These are phyloP conservation scores for Tychaedon coryphoeus DNA, from an alignment of 2,113 vertebrate species.

Conservation along the genomic window DNA sequence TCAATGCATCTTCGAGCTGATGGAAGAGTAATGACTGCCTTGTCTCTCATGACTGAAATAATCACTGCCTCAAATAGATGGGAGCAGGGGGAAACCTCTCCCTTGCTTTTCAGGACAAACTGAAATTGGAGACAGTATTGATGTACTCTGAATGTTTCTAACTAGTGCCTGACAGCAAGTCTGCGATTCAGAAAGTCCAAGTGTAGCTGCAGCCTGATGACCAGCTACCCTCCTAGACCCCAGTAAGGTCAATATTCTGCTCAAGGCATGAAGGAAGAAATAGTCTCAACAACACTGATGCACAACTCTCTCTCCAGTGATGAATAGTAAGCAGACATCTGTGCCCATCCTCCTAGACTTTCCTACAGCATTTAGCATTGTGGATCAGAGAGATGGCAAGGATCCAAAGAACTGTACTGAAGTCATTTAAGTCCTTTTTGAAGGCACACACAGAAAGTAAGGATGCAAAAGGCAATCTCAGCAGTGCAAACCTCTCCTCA, in stretches of 20 bases:
- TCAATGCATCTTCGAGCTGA: neutral
- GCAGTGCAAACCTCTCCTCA: neutral
- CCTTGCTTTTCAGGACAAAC: neutral
- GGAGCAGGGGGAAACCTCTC: neutral
- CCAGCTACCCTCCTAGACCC: neutral
- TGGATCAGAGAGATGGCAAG: neutral
- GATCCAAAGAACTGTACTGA: neutral
- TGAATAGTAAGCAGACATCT: slow-evolving; percentile 7
- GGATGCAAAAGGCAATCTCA: neutral
- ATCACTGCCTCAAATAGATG: neutral
- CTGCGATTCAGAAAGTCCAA: neutral
- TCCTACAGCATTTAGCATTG: neutral
- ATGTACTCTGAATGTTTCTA: neutral
- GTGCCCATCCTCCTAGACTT: neutral
- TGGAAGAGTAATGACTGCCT: neutral
- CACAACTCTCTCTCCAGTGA: neutral
- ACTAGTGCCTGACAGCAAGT: neutral
- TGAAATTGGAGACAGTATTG: neutral
- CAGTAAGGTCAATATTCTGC: neutral
- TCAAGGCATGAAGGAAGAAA: neutral
- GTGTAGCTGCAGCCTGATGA: neutral
- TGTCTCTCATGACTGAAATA: neutral
- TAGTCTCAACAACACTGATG: neutral
- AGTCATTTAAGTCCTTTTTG: neutral
- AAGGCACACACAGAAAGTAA: neutral